Percentiles rank a stretch among this genome's conserved stretches.
Conservation (phyloP, 2,888 invertebrate species). For the Heliconius ismenius region DNA sequence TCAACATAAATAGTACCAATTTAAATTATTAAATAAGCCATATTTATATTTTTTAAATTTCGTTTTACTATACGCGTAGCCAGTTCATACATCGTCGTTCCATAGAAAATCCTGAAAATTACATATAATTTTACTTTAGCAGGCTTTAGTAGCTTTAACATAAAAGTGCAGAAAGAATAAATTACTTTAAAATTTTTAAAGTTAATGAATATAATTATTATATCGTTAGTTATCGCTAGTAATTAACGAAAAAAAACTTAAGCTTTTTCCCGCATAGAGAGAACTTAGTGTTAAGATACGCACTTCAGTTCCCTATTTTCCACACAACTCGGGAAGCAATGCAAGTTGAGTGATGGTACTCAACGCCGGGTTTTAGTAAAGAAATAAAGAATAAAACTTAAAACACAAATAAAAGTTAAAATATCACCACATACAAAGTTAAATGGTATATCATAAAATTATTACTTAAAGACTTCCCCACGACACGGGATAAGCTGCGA, state of each 20-base stretch:
- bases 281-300: too few species aligned
- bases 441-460: conserved; percentile 67
- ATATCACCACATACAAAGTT: conserved; percentile 34
- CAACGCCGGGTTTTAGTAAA: background rate
- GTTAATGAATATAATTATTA: too few species aligned
- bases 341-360: background rate
- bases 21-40: too few species aligned
- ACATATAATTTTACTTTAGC: background rate
- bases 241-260: too few species aligned
- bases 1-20: too few species aligned
- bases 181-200: background rate
- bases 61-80: background rate
- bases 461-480: conserved; percentile 62
- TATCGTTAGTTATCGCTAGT: too few species aligned
- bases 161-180: background rate
- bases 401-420: conserved; percentile 27
- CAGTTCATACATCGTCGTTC: background rate
- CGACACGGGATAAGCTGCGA: conserved; percentile 59
- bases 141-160: background rate
- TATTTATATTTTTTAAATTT: too few species aligned
- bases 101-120: background rate
- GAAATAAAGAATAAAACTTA: background rate
- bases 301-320: too few species aligned
- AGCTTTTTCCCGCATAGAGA: too few species aligned
- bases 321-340: too few species aligned